A percentile compares a stretch with the other conserved stretches of the same genome.
Evolutionary conservation across 2,797 vertebrate species (phyloP).

Genomic region (Megaceryle alcyon): DNA sequence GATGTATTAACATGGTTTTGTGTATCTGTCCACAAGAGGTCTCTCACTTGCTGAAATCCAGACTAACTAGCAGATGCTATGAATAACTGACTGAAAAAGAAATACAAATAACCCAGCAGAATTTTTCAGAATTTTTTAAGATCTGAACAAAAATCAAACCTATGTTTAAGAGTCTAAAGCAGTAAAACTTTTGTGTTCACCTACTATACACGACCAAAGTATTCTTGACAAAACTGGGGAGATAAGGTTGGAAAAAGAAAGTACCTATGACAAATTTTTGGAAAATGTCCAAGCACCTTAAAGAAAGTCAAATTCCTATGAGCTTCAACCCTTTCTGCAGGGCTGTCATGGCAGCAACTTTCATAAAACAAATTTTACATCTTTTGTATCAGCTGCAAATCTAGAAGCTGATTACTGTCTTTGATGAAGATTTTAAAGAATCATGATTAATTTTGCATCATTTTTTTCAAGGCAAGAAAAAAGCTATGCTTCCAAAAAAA

Average conservation of each 20-base stretch:
- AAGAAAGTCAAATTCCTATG: neutral
- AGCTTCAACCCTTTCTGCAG: neutral
- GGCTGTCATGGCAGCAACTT: neutral
- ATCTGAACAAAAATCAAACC: neutral
- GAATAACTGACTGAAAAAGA: neutral
- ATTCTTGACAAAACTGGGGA: neutral
- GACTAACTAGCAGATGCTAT: neutral
- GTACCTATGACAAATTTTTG: neutral
- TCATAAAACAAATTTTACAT: neutral
- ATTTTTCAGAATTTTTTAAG: neutral
- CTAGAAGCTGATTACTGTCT: neutral
- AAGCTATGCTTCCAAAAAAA: neutral
- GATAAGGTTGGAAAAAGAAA: neutral
- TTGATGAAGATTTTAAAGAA: neutral
- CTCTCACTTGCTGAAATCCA: constrained; percentile 14
- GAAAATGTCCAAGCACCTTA: neutral
- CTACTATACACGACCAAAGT: neutral
- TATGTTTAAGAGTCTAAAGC: neutral
- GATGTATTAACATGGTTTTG: neutral
- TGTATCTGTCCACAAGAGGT: constrained; percentile 49
- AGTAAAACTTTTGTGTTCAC: neutral
- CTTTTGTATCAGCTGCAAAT: neutral
- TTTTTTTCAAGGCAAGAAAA: neutral
- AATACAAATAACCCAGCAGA: neutral
- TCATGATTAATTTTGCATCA: neutral